Conservation (phyloP, 2,113 vertebrate species). For the Chionis minor region DNA sequence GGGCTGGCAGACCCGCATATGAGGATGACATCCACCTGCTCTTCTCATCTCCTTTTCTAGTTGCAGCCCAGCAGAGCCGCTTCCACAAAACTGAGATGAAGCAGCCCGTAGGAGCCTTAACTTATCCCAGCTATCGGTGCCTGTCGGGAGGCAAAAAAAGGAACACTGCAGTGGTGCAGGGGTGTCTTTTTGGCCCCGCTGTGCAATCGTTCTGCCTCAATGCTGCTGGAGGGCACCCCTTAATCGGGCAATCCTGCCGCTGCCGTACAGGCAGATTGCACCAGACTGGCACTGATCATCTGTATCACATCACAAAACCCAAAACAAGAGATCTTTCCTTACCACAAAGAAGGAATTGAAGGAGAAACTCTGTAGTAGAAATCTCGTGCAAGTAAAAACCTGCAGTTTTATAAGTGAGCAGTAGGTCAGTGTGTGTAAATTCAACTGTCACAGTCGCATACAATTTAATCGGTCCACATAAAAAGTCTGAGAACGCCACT, state of each 20-base stretch:
- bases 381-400: background rate
- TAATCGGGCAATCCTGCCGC: background rate
- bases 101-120: too few relatives aligned
- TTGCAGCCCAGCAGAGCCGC: background rate
- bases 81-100: background rate
- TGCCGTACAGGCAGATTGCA: background rate
- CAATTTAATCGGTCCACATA: background rate
- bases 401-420: background rate
- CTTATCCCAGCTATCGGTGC: background rate
- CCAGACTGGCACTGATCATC: background rate
- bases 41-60: background rate
- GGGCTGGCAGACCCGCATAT: background rate
- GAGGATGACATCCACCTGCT: background rate
- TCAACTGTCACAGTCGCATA: background rate
- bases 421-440: background rate
- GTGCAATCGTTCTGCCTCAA: background rate
- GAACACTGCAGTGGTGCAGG: background rate
- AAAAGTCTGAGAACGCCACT: background rate
- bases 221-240: background rate
- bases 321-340: background rate
- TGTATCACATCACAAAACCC: background rate
- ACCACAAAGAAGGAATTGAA: background rate
- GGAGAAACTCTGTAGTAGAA: background rate
- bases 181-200: rapidly evolving
- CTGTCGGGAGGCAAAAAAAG: background rate